Base-by-base conservation (phyloP, 2,113 vertebrate species). In the Anthoscopus minutus region DNA sequence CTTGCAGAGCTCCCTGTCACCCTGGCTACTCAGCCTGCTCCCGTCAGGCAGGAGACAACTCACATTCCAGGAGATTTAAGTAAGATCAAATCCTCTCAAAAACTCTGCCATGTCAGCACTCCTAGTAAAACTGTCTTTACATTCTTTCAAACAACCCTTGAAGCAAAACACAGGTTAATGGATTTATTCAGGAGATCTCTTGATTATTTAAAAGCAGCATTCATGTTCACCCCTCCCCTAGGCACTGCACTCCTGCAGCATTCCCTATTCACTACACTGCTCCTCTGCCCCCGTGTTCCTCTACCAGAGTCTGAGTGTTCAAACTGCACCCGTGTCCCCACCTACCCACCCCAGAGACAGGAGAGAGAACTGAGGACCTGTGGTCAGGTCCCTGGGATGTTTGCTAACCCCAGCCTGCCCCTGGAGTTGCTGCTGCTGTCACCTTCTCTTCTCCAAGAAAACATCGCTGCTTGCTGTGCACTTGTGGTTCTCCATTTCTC, bases 131-230 rank as follows among this genome's bases (percentile, higher is more conserved):
- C 42, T 40, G 19, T 65, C 79, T 93, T 89, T 91, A 91, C 25
- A n/a, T 44, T 77, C 64, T 94, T 92, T 78, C 76, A 45, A 94
- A 93, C 64, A 86, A 81, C 67, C 74, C 48, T 74, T 0, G 2
- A 65, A 91, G 67, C 61, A 66, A 94, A 85, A 82, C 8, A n/a
- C 0, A 78, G 82, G 79, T 89, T 66, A 91, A 91, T 4, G 12
- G 65, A 86, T 89, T 73, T 89, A 69, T 85, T 92, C 70, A 78
- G 42, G 40, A 81, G 58, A 83, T 54, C 69, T 70, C 70, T 90
- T 25, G 40, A 92, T 4, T 10, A 74, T 44, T 77, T 86, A 82
- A 81, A 92, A 77, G 54, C 53, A 45, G 47, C 66, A 83, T 82
- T 72, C 6, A 5, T 9, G 23, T 71, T 89, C 62, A 57, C 21